Conservation (phyloP, 35 echinoderm and acorn worm species). For the Ophiothrix spiculata region DNA sequence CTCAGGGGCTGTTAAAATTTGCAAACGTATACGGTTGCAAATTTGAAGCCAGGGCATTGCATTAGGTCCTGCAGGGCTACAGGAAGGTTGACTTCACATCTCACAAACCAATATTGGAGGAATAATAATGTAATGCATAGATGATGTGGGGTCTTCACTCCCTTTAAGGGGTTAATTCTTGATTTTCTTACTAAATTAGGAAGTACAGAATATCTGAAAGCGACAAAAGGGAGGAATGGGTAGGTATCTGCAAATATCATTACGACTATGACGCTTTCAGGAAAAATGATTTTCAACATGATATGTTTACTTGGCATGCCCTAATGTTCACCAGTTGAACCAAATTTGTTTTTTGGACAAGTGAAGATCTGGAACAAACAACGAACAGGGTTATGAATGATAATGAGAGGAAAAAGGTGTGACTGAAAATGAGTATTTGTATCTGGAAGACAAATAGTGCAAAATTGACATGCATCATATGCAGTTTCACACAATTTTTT, state of each 20-base stretch:
- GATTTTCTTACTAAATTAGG: neutral
- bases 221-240: neutral
- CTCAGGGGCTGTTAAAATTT: conserved; percentile 12
- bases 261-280: neutral
- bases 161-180: neutral
- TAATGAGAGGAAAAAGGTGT: no score
- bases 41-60: neutral
- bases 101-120: neutral
- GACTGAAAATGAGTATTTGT: no score
- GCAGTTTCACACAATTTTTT: neutral
- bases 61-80: neutral
- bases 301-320: neutral
- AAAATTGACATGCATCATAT: no score
- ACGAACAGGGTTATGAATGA: no score
- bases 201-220: neutral
- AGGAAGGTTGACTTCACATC: neutral
- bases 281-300: neutral
- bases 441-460: no score
- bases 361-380: no score
- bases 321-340: neutral
- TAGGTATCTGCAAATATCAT: conserved; percentile 3
- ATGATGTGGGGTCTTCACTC: neutral
- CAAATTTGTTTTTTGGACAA: neutral
- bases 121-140: neutral
- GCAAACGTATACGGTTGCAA: conserved; percentile 8